Evolutionary conservation across 30 jellyfish, hydroid and myxozoan species (phyloP), one percentile per base, ranked within the genome.

Genomic region (Hydractinia symbiolongicarpus): DNA sequence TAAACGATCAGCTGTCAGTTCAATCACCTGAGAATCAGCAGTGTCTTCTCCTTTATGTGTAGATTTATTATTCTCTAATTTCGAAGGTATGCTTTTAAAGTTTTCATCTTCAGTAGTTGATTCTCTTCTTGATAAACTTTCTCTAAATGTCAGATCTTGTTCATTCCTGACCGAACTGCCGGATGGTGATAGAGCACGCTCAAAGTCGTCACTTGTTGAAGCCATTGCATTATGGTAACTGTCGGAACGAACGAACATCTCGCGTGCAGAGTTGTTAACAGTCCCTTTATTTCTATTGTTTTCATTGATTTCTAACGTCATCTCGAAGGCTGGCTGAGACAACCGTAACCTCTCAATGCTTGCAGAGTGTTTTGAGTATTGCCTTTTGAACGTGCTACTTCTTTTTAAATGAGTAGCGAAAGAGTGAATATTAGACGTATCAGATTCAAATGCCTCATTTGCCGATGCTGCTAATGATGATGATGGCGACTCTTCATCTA

Each of bases 261-360:
- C 44, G 14, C 14, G 21, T 50, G 14, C 44, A 9, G 15, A 19
- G 15, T 19, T 68, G 61, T 2, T 5, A 20, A 72, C 55, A 6
- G 81, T 19, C 44, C 2, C 44, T 30, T 30, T 30, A 0, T 30
- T 30, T 30, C 44, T 30, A 7, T 15, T 6, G 5, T 71, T 8
- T 9, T 10, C 67, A 9, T 49, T 58, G 8, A 20, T 20, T 11
- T 21, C 80, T 69, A 88, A 53, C 55, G 84, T 89, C 72, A 85
- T 83, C 54, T 86, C 95, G 50, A 81, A 78, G 1, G 98, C 98
- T 0, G 98, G 98, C 82, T 91, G 98, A 50, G 89, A 74, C 49
- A 86, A 79, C 10, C 96, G 82, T 21, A 91, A 52, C 62, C 95
- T 76, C 5, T 85, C 95, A 53, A 81, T 16, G 57, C 88, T 79